phyloP scores from a whole-genome alignment of 2,113 vertebrate species.

The Siniperca chuatsi region DNA sequence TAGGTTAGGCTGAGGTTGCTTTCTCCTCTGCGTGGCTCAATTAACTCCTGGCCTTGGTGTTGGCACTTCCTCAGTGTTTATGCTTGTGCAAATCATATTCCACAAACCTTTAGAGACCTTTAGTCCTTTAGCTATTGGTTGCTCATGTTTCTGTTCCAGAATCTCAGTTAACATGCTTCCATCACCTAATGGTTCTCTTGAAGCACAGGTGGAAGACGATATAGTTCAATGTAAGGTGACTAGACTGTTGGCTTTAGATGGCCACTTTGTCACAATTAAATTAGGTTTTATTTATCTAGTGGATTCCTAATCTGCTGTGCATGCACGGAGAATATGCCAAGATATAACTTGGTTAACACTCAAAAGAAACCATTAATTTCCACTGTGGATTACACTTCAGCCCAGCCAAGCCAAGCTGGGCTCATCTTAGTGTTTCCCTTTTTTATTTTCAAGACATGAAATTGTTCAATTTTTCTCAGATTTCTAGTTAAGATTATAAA shows the following conservation, averaged over 20 bases:
- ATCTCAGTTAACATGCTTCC: not conserved
- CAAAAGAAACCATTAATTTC: constrained; percentile 59
- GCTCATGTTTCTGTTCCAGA: not conserved
- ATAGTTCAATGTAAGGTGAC: constrained; percentile 19
- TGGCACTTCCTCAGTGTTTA: not conserved
- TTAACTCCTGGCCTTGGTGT: constrained; percentile 25
- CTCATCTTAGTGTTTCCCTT: constrained; percentile 33
- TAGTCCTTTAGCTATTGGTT: not conserved
- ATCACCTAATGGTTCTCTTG: not conserved
- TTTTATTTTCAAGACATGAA: constrained; percentile 34
- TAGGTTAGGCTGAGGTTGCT: constrained; percentile 37
- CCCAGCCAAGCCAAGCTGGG: constrained; percentile 33
- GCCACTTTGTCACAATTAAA: constrained; percentile 15
- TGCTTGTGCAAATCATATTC: constrained; percentile 15
- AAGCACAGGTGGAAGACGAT: constrained; percentile 31
- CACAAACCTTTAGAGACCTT: not conserved
- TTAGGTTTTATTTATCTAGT: constrained; percentile 32
- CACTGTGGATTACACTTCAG: constrained; percentile 48
- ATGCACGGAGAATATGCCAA: constrained; percentile 21
- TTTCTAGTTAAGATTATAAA: constrained; percentile 23
- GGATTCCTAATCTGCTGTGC: not conserved
- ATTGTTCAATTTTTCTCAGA: constrained; percentile 15
- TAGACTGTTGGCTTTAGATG: constrained; percentile 7
- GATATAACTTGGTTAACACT: constrained; percentile 49
- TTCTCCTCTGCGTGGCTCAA: constrained; percentile 41